Evolutionary conservation across 2,113 vertebrate species (phyloP), one percentile per base, ranked within the genome.

Genomic region (Monopterus albus): DNA sequence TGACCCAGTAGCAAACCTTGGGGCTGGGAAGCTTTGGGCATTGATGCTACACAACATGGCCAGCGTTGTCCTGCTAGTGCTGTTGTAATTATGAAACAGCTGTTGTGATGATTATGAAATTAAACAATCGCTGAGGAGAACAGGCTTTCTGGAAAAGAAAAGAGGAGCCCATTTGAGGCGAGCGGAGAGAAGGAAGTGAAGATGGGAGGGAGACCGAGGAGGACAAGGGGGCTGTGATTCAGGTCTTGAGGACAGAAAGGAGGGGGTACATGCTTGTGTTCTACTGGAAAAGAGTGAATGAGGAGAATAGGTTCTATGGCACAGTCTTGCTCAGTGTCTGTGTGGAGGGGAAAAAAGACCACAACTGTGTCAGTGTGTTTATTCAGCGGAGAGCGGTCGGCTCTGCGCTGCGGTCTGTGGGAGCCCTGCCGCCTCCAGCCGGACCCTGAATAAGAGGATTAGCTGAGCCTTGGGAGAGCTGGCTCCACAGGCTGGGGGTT

Each of bases 381-480:
- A 72, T 83, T 85, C 82, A 86, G 69, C 28, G 33, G 76, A 84
- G 75, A 86, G 85, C 60, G 79, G 81, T 65, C 74, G 79, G 69
- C 76, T 75, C 81, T 6, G 78, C 69, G n/a, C 69, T 79, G 73
- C 1, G 31, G 81, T 68, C 74, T 83, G 81, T 80, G 85, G 81
- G 75, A 81, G 79, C 70, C 64, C 59, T 18, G 26, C 84, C 53
- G 72, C 78, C 73, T 77, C 61, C 78, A 81, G 67, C 62, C 81
- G 70, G 75, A 75, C 71, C 23, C 56, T 85, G 76, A 88, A 84
- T 91, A 90, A 92, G 88, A 91, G 89, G 91, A 92, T 92, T 91
- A 91, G 60, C 63, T 21, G 57, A 78, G 72, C 62, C 77, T 72
- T 88, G 78, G 75, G 86, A 88, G 83, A 87, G 75, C 79, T 66